Evolutionary conservation across 2,113 vertebrate species (phyloP).

Genomic region (Sorex araneus): DNA sequence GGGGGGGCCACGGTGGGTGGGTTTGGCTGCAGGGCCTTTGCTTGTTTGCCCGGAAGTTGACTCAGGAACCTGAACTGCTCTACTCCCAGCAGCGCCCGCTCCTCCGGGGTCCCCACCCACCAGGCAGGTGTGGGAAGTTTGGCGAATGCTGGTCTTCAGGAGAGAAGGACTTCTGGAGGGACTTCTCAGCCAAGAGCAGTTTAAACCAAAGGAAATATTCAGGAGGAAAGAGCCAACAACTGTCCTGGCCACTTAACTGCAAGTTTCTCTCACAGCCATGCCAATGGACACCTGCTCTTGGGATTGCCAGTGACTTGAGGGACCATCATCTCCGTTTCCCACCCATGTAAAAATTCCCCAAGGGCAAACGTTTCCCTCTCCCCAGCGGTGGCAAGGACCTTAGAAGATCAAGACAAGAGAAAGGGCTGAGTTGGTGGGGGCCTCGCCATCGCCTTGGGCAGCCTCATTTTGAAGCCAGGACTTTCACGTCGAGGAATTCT

Average conservation of each 20-base stretch:
- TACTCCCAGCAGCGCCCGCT: not conserved
- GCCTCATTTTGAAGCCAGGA: not conserved
- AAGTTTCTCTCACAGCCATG: not conserved
- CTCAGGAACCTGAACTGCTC: not conserved
- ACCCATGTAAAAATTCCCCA: not conserved
- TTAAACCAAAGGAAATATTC: conserved; percentile 31
- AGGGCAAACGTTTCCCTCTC: not conserved
- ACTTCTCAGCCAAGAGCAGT: not conserved
- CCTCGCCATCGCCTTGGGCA: too few species aligned
- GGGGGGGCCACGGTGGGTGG: not conserved
- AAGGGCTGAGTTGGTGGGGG: not conserved
- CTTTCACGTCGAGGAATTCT: not conserved
- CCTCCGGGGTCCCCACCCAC: too few species aligned
- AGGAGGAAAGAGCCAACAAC: not conserved
- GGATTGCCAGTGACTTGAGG: not conserved
- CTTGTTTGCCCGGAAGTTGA: not conserved
- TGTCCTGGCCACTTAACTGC: not conserved
- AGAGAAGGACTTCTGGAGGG: not conserved
- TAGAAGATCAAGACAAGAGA: not conserved
- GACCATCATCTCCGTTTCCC: not conserved
- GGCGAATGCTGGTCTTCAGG: not conserved
- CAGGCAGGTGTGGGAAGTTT: not conserved
- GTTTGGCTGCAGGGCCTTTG: not conserved
- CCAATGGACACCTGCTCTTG: not conserved
- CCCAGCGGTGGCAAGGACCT: not conserved